Base-by-base conservation (phyloP, 2,113 vertebrate genomes). In the Hydropotes inermis region DNA sequence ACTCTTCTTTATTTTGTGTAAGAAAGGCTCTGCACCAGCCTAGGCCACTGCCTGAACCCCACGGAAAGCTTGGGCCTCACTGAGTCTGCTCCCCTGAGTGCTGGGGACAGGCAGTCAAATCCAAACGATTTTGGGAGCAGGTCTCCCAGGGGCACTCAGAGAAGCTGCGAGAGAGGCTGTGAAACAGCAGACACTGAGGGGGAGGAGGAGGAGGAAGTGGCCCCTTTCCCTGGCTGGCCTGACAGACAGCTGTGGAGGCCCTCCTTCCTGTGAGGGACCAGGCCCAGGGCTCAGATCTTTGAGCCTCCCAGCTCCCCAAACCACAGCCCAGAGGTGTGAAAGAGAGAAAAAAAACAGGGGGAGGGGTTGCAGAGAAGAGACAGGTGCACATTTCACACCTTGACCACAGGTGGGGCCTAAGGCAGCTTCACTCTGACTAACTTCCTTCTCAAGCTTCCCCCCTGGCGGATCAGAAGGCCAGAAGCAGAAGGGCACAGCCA, bases 311-410 rank as follows among this genome's bases (percentile, higher is more conserved):
- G 87, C 97, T 98, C 98, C 92, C 84, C 97, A 98, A 97, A 98
- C 98, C 98, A 97, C 98, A 98, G 94, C 95, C 88, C 76, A 90
- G 91, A 98, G 96, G 98, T 98, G 98, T 98, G 98, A 98, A 98
- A 94, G 70, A 95, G 88, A 60, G 39, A 95, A 95, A 95, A 97
- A 94, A 95, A 98, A 98, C 94, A 97, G 95, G 97, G 97, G 98
- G 94, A 95, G 76, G 92, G 94, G 97, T 82, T 67, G 88, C 61
- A 78, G 55, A 97, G 86, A 95, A 61, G 84, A 97, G 55, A 97
- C 98, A 98, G 98, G 98, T 98, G 98, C 97, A 96, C 76, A 92
- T 85, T 98, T 98, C 98, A 97, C 98, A 98, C 98, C 98, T 98
- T 98, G 98, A 98, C 98, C 98, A 96, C 98, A 98, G 97, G 87